These are phyloP conservation scores for Agapostemon virescens DNA, from an alignment of 2,888 invertebrate genomes.

Conservation along the genomic window DNA sequence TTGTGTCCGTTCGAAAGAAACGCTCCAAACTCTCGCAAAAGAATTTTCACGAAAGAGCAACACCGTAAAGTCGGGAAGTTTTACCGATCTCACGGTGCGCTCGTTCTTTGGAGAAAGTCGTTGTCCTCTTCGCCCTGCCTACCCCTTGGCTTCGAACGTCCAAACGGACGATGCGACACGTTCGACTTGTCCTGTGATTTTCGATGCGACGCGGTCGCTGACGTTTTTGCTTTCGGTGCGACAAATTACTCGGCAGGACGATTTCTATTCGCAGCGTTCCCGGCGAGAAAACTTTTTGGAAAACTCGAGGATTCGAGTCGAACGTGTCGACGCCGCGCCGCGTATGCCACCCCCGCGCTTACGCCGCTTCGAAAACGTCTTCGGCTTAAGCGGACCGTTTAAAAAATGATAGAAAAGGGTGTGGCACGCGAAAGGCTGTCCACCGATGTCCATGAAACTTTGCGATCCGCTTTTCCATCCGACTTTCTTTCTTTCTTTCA, in stretches of 20 bases:
- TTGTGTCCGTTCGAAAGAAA: no score
- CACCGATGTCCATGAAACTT: neutral
- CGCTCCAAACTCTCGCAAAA: no score
- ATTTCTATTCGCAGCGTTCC: constrained; percentile 2
- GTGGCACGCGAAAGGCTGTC: neutral
- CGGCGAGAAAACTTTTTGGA: neutral
- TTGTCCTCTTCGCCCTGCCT: no score
- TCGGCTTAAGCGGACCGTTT: no score
- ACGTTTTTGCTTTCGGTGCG: neutral
- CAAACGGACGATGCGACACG: no score
- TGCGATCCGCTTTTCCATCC: neutral
- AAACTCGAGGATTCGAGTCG: neutral
- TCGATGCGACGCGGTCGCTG: neutral
- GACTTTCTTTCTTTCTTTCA: neutral
- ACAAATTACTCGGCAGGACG: constrained; percentile 1
- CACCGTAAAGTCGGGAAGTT: no score
- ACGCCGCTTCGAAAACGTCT: no score
- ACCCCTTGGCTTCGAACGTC: no score
- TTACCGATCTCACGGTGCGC: no score
- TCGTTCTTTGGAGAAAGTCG: no score
- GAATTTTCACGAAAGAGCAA: no score
- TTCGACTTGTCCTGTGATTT: no score
- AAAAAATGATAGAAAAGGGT: neutral
- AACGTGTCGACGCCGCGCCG: constrained; percentile 1
- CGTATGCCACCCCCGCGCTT: neutral